Evolutionary conservation across 2,888 invertebrate genomes (phyloP).

Genomic region (Metellina segmentata): DNA sequence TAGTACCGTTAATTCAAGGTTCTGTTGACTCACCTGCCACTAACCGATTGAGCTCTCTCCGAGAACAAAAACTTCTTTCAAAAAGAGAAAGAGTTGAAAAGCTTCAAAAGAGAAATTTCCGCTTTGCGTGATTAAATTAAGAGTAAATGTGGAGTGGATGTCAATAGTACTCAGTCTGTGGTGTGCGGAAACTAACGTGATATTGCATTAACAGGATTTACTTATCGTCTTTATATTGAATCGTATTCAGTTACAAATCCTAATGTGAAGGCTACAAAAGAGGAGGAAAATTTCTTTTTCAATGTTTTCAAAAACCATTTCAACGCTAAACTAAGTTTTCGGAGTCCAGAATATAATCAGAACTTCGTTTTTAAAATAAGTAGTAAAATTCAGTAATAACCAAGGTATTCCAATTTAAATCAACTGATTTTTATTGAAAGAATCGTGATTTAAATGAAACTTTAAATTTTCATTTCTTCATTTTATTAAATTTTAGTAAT

Average conservation of each 20-base stretch:
- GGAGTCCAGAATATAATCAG: too few relatives aligned
- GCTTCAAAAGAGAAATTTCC: not conserved
- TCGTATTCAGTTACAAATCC: not conserved
- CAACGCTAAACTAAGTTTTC: too few relatives aligned
- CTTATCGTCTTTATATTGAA: not conserved
- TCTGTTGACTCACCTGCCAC: slow-evolving; percentile 45
- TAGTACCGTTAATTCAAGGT: slow-evolving; percentile 6
- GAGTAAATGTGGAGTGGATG: not conserved
- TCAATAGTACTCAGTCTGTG: not conserved
- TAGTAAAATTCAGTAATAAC: too few relatives aligned
- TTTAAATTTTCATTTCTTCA: too few relatives aligned
- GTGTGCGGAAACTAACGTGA: not conserved
- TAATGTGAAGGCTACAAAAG: not conserved
- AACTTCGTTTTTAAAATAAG: too few relatives aligned
- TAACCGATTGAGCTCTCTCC: not conserved
- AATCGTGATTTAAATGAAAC: too few relatives aligned
- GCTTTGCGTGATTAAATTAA: not conserved
- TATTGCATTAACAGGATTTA: not conserved
- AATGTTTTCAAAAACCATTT: too few relatives aligned
- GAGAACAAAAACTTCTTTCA: not conserved
- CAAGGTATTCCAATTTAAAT: too few relatives aligned
- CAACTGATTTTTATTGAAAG: too few relatives aligned
- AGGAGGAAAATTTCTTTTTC: too few relatives aligned
- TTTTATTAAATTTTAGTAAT: too few relatives aligned
- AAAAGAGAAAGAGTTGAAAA: not conserved